Evolutionary conservation across 1,140 invertebrate species (phyloP).

Genomic region (Saccostrea echinata): DNA sequence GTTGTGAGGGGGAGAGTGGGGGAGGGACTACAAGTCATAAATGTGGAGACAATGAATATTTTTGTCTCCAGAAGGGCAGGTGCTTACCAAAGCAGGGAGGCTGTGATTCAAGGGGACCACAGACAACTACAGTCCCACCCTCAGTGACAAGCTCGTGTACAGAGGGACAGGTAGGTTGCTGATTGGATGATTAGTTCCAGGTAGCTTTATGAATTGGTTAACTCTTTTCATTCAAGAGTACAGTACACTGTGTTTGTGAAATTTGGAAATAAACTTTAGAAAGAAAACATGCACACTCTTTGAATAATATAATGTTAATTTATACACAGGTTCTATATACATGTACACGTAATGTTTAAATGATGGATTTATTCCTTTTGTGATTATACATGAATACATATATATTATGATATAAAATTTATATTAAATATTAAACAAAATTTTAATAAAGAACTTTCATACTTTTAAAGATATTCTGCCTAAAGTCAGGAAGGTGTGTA

Average conservation of each 20-base stretch:
- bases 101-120: not conserved
- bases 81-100: not conserved
- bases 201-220: not conserved
- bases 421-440: no score
- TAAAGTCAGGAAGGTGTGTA: conserved; percentile 1
- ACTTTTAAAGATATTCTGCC: conserved; percentile 14
- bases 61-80: conserved; percentile 1
- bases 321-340: no score
- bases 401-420: no score
- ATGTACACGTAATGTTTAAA: no score
- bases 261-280: no score
- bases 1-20: not conserved
- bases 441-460: no score
- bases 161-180: not conserved
- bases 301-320: no score
- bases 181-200: not conserved
- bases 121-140: not conserved
- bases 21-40: not conserved
- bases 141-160: not conserved
- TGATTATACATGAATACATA: no score
- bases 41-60: conserved; percentile 9
- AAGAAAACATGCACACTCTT: no score
- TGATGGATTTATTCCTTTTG: no score
- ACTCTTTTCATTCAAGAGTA: not conserved
- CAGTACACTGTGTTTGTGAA: no score